Evolutionary conservation across 2,113 vertebrate species (phyloP).

Genomic region (Bolborhynchus lineola): DNA sequence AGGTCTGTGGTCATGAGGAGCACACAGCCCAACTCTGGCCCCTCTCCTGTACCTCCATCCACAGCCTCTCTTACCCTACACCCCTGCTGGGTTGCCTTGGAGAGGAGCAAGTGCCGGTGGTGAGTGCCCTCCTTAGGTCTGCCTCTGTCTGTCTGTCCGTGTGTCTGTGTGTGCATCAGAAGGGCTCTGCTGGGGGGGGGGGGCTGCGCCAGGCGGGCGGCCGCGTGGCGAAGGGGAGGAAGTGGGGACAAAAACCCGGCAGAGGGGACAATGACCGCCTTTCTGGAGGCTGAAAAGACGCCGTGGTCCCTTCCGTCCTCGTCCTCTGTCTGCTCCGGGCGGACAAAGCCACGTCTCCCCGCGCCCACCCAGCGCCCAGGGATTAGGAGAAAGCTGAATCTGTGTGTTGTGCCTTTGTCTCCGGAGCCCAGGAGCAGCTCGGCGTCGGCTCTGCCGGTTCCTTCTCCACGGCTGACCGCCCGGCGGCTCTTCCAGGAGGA

Average conservation of each 20-base stretch:
- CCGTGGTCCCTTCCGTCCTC: constrained; percentile 35
- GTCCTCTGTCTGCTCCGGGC: neutral
- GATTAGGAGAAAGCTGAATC: constrained; percentile 37
- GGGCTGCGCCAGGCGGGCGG: accelerated
- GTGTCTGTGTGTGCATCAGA: neutral
- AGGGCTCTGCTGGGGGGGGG: neutral
- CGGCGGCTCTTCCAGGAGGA: neutral
- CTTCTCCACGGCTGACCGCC: constrained; percentile 23
- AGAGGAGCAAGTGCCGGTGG: neutral
- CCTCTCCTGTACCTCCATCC: neutral
- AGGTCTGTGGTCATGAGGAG: neutral
- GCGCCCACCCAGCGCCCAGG: constrained; percentile 49
- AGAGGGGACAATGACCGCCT: constrained; percentile 37
- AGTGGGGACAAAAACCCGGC: neutral
- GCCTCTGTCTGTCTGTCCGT: accelerated
- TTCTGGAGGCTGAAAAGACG: constrained; percentile 32
- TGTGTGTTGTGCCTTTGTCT: constrained; percentile 53
- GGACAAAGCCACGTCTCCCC: constrained; percentile 3
- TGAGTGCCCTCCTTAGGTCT: neutral
- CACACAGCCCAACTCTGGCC: neutral
- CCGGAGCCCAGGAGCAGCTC: neutral
- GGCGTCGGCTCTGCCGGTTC: neutral
- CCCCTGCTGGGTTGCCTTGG: neutral
- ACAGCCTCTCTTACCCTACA: neutral
- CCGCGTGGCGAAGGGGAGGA: neutral